phyloP scores from a whole-genome alignment of 2,888 invertebrate species.

The Nomada flava region DNA sequence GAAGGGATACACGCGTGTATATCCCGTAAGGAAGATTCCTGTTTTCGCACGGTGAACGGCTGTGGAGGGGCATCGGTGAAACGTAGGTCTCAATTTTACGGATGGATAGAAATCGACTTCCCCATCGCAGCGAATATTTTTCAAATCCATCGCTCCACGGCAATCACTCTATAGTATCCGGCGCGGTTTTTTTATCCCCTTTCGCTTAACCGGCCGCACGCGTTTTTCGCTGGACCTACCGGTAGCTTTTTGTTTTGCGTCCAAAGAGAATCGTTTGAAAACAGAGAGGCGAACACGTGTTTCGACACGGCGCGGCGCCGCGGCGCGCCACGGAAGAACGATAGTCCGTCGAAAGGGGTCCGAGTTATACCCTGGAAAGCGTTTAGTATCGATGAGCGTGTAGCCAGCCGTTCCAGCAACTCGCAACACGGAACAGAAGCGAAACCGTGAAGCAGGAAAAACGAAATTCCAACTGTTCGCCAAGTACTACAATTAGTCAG shows the following conservation, averaged over 20 bases:
- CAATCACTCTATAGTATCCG: not conserved
- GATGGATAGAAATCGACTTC: not conserved
- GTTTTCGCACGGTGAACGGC: no score
- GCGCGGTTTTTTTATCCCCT: not conserved
- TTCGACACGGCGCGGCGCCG: not conserved
- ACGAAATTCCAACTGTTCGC: constrained; percentile 55
- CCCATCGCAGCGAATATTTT: constrained; percentile 7
- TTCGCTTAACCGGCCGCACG: constrained; percentile 37
- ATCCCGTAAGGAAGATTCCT: no score
- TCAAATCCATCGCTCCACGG: constrained; percentile 11
- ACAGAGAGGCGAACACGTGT: constrained; percentile 16
- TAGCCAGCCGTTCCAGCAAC: not conserved
- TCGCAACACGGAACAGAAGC: not conserved
- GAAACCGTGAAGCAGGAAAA: constrained; percentile 41
- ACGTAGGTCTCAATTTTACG: not conserved
- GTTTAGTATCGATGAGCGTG: constrained; percentile 34
- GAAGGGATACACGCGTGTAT: no score
- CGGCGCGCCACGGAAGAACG: constrained; percentile 28
- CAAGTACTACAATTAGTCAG: constrained; percentile 70
- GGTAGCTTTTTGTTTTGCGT: constrained; percentile 19
- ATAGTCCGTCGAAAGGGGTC: constrained; percentile 51
- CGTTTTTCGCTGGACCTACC: constrained; percentile 26
- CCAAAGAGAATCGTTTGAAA: constrained; percentile 8
- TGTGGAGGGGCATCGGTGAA: not conserved
- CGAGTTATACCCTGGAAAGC: constrained; percentile 45